Base-by-base conservation (phyloP, 2,888 invertebrate genomes). In the Drosophila austrosaltans region DNA sequence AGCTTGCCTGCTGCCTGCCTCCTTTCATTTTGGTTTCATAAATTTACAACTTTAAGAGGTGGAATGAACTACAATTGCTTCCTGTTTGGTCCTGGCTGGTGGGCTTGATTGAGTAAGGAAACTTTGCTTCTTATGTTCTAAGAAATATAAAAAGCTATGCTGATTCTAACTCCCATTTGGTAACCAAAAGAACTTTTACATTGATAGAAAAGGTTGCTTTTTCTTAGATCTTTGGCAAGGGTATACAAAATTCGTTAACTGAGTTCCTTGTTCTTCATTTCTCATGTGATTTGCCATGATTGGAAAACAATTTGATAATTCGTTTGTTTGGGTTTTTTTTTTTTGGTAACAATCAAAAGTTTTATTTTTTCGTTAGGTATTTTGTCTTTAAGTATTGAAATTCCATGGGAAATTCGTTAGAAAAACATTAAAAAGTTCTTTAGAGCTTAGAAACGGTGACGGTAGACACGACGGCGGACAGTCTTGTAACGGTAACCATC, bases 401-500 rank as follows among this genome's bases (percentile, higher is more conserved):
- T 40, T 75, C 75, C 73, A 69, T 53, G 63, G 82, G 75, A 87
- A 72, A 75, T 85, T 86, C 83, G 73, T 75, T 77, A 69, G 72
- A 71, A 69, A 69, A 68, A 72, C 75, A 62, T 53, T 65, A 58
- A 53, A 58, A 16, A 25, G 32, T 32, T 32, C 54, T 53, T 25
- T 36, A 2, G 82, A 63, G 78, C 58, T 78, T 82, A 82, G 61
- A 78, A 53, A 70, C 88, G 90, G 66, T 79, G 79, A 76, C 89
- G 90, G 83, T 78, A 85, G 75, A 90, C 90, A 65, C 79, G 78
- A 76, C 90, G 90, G 61, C 90, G 91, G 32, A 88, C 90, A 63
- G 91, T 77, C 79, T 82, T 85, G 79, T 90, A 91, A 63, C 77
- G 91, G 77, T 90, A 91, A 40, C 90, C 90, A 79, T 91, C 91